Evolutionary conservation across 2,888 invertebrate species (phyloP).

Genomic region (Crocallis elinguaria): DNA sequence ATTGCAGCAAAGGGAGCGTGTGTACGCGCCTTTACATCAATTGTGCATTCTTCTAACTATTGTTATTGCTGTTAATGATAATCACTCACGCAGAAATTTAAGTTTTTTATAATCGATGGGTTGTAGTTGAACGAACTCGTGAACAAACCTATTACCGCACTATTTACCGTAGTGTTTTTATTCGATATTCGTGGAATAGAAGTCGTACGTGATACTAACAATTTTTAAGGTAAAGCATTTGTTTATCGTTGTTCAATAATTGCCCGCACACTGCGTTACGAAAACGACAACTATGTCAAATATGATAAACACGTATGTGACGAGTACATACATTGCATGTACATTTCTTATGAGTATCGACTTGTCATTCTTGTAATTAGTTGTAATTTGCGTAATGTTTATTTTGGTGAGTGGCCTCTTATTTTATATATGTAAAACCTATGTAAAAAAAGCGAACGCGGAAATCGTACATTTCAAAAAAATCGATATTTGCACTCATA

Average conservation of each 20-base stretch:
- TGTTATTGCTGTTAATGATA: conserved; percentile 5
- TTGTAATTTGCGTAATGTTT: not conserved
- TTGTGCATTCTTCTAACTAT: conserved; percentile 1
- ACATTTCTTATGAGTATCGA: not conserved
- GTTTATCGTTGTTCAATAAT: too few species aligned
- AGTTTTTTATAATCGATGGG: too few species aligned
- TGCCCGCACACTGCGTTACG: not conserved
- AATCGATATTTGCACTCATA: conserved; percentile 3
- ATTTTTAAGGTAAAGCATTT: too few species aligned
- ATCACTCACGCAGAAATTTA: conserved; percentile 8
- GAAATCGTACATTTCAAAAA: not conserved
- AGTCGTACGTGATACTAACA: too few species aligned
- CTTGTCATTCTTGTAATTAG: not conserved
- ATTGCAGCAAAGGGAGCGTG: conserved; percentile 12
- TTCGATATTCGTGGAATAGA: too few species aligned
- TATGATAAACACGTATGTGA: not conserved
- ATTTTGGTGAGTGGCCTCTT: not conserved
- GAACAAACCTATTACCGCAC: too few species aligned
- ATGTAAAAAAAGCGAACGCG: not conserved
- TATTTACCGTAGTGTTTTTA: too few species aligned
- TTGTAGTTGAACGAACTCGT: too few species aligned
- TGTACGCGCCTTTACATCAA: not conserved
- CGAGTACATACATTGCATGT: not conserved
- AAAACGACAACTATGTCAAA: not conserved
- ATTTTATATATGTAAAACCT: conserved; percentile 7